Base-by-base conservation (phyloP, 2,797 vertebrate species). In the Gallirallus australis region DNA sequence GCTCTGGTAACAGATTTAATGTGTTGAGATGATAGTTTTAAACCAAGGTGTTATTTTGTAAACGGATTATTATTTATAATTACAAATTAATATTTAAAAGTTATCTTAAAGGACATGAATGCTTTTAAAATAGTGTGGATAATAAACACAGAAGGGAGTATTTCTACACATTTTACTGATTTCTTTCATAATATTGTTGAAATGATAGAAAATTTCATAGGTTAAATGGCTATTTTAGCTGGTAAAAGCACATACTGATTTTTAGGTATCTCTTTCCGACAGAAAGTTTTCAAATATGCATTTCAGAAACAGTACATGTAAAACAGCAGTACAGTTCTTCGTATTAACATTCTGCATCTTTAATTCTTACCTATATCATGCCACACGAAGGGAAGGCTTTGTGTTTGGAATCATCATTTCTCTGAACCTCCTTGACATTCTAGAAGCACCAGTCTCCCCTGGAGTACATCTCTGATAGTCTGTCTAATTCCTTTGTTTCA, bases 341-440 rank as follows among this genome's bases (percentile, higher is more conserved):
- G 65, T 87, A 37, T 53, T 70, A 23, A 57, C 82, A 56, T 94
- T 94, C 75, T 19, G 4, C 37, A 70, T 89, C 86, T 87, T 90
- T 94, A 94, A 90, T 57, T 90, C 96, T 94, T 96, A 63, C 66
- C 37, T 96, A 85, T 95, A 61, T 77, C 72, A 93, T 89, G 90
- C 90, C 66, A 94, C n/a, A 82, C 61, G 69, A 97, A 96, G 35
- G 15, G 69, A 90, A 95, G 39, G 64, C 66, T 95, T 96, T 96
- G 45, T 90, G 71, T 94, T 96, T 97, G 72, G 77, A 86, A 90
- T 94, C 79, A 89, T 45, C 2, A 5, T 91, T 93, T 90, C 80
- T 94, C 86, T 94, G 92, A 97, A 97, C 37, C 77, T 97, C 86
- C 90, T 97, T 97, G 96, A 89, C 94, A 97, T 98, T 97, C 96